Evolutionary conservation across 1,140 invertebrate species (phyloP).

Genomic region (Uloborus diversus): DNA sequence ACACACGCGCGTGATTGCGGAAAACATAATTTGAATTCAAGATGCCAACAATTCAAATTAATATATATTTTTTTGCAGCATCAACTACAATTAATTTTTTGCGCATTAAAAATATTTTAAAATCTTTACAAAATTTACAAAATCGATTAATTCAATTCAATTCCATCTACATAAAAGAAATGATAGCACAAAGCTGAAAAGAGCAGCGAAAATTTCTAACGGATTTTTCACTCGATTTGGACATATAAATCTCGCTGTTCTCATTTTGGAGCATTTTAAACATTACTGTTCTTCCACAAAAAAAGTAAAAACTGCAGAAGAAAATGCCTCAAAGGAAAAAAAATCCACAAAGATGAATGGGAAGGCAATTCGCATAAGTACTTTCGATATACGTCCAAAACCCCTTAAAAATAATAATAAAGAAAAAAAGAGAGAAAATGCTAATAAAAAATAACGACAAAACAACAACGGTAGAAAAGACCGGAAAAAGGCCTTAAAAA

Average conservation of each 20-base stretch:
- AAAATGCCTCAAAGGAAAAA: neutral
- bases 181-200: no score
- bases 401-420: neutral
- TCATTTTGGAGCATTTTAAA: neutral
- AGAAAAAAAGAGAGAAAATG: neutral
- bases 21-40: no score
- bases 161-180: no score
- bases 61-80: no score
- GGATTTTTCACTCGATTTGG: no score
- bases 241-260: neutral
- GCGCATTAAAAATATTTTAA: no score
- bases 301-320: neutral
- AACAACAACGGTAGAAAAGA: neutral
- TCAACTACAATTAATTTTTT: no score
- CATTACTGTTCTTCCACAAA: neutral
- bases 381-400: conserved; percentile 14
- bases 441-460: conserved; percentile 9
- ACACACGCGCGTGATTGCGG: no score
- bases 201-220: no score
- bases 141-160: no score
- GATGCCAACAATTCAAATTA: no score
- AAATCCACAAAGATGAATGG: conserved; percentile 9
- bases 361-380: conserved; percentile 21
- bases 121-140: no score
- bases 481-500: neutral